A percentile compares a stretch with the other conserved stretches of the same genome.
Conservation (phyloP, 2,113 vertebrate genomes). For the Dascyllus trimaculatus region DNA sequence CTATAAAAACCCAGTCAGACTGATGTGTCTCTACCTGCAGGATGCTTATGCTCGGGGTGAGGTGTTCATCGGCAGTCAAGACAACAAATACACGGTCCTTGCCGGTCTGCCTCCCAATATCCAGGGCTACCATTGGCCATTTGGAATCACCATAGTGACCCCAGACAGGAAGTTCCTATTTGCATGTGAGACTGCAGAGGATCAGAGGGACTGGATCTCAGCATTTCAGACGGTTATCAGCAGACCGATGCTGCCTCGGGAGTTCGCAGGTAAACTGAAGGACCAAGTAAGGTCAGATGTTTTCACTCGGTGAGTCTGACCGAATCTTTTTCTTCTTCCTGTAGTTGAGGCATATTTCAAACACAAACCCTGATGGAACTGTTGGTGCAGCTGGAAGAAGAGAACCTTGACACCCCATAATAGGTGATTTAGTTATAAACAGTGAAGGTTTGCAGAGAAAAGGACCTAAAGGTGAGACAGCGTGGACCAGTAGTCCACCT, state of each 20-base stretch:
- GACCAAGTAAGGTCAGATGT: neutral
- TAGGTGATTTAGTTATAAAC: neutral
- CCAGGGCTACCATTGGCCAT: slow-evolving; percentile 92
- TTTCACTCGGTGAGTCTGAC: neutral
- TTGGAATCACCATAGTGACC: slow-evolving; percentile 95
- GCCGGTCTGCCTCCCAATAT: slow-evolving; percentile 87
- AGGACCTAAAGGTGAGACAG: neutral
- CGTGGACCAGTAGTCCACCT: neutral
- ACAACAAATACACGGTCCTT: slow-evolving; percentile 91
- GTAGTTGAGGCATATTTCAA: slow-evolving; percentile 97
- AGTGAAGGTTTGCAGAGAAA: neutral
- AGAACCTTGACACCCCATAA: neutral
- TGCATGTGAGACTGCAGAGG: slow-evolving; percentile 90
- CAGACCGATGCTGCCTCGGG: slow-evolving; percentile 94
- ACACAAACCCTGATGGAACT: slow-evolving; percentile 90
- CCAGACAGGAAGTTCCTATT: slow-evolving; percentile 95
- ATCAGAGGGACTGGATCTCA: slow-evolving; percentile 91
- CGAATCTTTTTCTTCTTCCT: slow-evolving; percentile 14
- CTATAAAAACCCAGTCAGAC: neutral
- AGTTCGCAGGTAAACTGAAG: slow-evolving; percentile 90
- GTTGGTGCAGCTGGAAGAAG: neutral
- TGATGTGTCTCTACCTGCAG: slow-evolving; percentile 72
- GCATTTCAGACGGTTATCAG: slow-evolving; percentile 91
- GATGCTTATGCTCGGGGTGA: slow-evolving; percentile 96
- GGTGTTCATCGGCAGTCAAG: slow-evolving; percentile 92